Conservation (phyloP, 2,797 vertebrate species). For the Chromis chromis region DNA sequence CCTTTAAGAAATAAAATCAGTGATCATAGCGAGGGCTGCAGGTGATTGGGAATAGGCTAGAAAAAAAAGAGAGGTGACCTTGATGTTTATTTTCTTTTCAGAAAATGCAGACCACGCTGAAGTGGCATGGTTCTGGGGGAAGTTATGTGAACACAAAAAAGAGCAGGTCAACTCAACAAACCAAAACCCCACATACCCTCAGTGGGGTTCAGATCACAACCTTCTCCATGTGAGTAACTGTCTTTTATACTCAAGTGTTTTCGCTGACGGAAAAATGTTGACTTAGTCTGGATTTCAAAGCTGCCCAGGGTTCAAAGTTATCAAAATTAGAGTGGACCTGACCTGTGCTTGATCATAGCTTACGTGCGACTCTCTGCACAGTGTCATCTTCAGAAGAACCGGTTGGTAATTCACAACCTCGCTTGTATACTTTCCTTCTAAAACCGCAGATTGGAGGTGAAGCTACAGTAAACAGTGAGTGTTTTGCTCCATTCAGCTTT, state of each 20-base stretch:
- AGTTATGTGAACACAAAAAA: background rate
- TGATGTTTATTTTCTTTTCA: background rate
- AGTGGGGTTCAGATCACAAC: background rate
- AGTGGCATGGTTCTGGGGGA: background rate
- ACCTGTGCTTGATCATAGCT: background rate
- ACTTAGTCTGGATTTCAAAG: background rate
- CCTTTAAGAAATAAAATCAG: background rate
- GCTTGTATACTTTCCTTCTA: conserved; percentile 11
- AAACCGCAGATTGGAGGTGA: conserved; percentile 23
- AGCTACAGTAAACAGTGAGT: conserved; percentile 35
- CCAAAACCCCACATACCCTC: background rate
- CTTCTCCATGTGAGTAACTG: background rate
- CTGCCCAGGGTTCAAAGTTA: background rate
- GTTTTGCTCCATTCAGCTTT: conserved; percentile 21
- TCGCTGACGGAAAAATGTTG: background rate
- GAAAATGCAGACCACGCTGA: background rate
- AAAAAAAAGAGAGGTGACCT: background rate
- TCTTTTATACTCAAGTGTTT: background rate
- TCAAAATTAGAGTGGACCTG: background rate
- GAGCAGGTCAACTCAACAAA: background rate
- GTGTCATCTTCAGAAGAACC: background rate
- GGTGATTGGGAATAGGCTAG: background rate
- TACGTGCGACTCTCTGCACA: background rate
- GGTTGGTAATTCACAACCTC: conserved; percentile 1
- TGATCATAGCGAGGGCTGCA: background rate